A percentile compares a stretch with the other conserved stretches of the same genome.
Conservation (phyloP, 2,113 vertebrate species). For the Onychostruthus taczanowskii region DNA sequence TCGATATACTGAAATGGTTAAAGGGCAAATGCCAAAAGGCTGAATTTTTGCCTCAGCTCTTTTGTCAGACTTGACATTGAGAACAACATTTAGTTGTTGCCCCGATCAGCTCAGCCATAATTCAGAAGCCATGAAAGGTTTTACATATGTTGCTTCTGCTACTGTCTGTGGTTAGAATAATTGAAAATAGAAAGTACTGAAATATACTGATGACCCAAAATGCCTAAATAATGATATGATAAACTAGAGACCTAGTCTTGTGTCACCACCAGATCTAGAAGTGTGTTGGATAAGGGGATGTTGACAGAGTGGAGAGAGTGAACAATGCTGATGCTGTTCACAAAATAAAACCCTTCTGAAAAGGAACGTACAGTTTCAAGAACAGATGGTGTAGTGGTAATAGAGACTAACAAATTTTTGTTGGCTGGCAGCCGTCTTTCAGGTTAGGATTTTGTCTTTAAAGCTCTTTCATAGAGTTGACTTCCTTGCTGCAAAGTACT, state of each 20-base stretch:
- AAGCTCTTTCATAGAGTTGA: neutral
- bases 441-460: slow-evolving; percentile 43
- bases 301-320: neutral
- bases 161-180: neutral
- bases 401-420: slow-evolving; percentile 14
- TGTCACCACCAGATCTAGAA: neutral
- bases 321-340: slow-evolving; percentile 16
- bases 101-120: neutral
- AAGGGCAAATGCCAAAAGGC: neutral
- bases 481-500: neutral
- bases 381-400: slow-evolving; percentile 39
- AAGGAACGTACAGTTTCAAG: neutral
- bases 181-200: neutral
- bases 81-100: neutral
- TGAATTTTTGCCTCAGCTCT: neutral
- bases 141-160: neutral
- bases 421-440: slow-evolving; percentile 26
- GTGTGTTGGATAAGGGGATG: neutral
- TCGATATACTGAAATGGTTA: neutral
- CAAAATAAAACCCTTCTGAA: slow-evolving; percentile 26
- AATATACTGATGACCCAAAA: neutral
- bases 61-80: neutral
- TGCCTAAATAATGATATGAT: neutral
- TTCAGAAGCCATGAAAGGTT: neutral
- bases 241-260: neutral